Conservation (phyloP, 1,140 invertebrate genomes). For the Cyrtorhinus lividipennis region DNA sequence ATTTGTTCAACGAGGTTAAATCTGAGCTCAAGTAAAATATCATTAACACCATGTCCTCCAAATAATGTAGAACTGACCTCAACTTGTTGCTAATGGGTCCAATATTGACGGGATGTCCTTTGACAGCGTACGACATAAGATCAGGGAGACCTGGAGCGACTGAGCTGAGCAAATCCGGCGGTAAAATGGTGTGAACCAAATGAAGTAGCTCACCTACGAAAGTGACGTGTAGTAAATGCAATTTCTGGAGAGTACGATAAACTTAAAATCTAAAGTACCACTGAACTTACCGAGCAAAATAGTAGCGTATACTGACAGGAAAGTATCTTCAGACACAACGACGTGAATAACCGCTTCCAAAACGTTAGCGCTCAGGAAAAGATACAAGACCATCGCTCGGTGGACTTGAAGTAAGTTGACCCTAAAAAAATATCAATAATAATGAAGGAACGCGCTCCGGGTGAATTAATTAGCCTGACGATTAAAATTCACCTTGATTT, state of each 20-base stretch:
- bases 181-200: slow-evolving; percentile 66
- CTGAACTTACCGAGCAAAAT: slow-evolving; percentile 58
- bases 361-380: slow-evolving; percentile 72
- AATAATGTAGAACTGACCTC: not conserved
- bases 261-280: not conserved
- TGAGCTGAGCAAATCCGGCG: slow-evolving; percentile 60
- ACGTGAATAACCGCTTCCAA: slow-evolving; percentile 81
- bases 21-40: not conserved
- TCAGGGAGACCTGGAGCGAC: slow-evolving; percentile 66
- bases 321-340: slow-evolving; percentile 71
- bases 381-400: slow-evolving; percentile 71
- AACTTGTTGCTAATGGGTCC: not conserved
- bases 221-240: not conserved
- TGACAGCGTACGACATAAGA: slow-evolving; percentile 61
- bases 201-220: slow-evolving; percentile 59
- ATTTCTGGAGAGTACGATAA: not conserved
- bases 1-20: not conserved
- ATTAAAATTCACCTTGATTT: slow-evolving; percentile 45
- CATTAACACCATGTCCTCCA: not conserved
- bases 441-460: slow-evolving; percentile 3
- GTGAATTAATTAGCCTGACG: not conserved
- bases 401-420: slow-evolving; percentile 86
- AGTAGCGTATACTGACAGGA: slow-evolving; percentile 78
- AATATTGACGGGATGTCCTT: slow-evolving; percentile 31
- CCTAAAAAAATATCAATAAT: slow-evolving; percentile 42